phyloP scores from a whole-genome alignment of 2,113 vertebrate species.

The Nycticryphes semicollaris region DNA sequence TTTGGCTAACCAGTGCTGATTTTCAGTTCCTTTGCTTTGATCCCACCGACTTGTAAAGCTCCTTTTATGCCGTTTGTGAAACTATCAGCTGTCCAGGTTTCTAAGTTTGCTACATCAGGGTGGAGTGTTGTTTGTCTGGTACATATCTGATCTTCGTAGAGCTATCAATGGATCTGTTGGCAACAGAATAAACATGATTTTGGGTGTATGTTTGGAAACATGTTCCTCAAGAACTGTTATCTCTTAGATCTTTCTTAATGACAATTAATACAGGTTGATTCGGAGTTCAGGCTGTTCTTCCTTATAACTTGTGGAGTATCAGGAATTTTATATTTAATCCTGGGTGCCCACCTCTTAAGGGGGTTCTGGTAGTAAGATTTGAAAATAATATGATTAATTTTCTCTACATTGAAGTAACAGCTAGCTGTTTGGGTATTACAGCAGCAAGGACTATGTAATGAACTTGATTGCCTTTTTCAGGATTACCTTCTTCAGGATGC shows the following conservation, averaged over 20 bases:
- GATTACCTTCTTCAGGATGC: not conserved
- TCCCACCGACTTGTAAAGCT: not conserved
- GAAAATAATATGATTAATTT: not conserved
- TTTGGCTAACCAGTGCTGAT: not conserved
- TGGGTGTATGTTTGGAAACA: not conserved
- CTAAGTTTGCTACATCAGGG: not conserved
- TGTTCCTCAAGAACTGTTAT: not conserved
- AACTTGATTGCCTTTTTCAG: not conserved
- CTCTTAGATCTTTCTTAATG: not conserved
- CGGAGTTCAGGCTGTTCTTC: not conserved
- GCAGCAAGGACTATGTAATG: not conserved
- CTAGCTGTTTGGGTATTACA: not conserved
- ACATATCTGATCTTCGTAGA: not conserved
- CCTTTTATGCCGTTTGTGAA: not conserved
- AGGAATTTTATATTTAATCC: not conserved
- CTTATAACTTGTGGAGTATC: not conserved
- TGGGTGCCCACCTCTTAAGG: not conserved
- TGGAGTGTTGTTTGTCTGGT: not conserved
- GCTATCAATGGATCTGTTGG: not conserved
- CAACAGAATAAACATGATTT: not conserved
- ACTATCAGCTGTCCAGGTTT: not conserved
- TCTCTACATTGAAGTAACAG: not conserved
- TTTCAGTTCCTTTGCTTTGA: constrained; percentile 12
- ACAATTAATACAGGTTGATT: not conserved
- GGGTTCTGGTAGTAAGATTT: not conserved